phyloP scores from a whole-genome alignment of 1,140 invertebrate genomes.

The Drosophila kohkoa region DNA sequence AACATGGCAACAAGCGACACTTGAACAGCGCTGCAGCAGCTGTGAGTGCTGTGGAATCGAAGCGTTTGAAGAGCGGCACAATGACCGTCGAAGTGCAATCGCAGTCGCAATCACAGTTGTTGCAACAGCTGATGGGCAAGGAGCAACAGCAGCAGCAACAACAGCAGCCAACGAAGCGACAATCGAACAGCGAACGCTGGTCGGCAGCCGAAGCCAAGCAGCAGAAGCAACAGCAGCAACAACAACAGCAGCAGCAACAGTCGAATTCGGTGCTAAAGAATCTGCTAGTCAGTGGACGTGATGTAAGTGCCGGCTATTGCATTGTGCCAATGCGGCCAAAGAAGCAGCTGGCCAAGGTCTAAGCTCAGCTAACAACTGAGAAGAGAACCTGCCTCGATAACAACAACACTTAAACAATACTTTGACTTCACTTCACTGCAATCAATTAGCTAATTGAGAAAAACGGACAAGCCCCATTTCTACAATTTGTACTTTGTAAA shows the following conservation, averaged over 20 bases:
- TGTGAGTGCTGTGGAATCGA: conserved; percentile 61
- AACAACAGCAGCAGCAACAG: conserved; percentile 68
- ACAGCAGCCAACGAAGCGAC: conserved; percentile 51
- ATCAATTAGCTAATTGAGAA: conserved; percentile 40
- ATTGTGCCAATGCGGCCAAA: conserved; percentile 89
- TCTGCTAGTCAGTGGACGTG: conserved; percentile 95
- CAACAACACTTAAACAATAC: conserved; percentile 23
- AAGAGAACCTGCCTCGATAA: conserved; percentile 18
- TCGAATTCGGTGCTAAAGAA: conserved; percentile 92
- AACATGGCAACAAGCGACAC: conserved; percentile 75
- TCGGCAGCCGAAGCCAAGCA: conserved; percentile 35
- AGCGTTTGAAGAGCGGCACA: conserved; percentile 71
- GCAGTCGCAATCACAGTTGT: conserved; percentile 49
- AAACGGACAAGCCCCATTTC: conserved; percentile 69
- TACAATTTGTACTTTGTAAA: conserved; percentile 82
- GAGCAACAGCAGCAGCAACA: conserved; percentile 46
- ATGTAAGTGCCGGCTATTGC: conserved; percentile 95
- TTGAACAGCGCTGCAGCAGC: conserved; percentile 55
- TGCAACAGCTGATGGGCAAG: conserved; percentile 73
- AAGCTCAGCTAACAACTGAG: conserved; percentile 49
- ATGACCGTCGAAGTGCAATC: conserved; percentile 63
- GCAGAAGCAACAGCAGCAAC: conserved; percentile 42
- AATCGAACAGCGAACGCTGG: conserved; percentile 57
- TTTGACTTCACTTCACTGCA: conserved; percentile 6
- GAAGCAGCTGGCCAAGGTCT: conserved; percentile 82